These are phyloP conservation scores for Julus scandinavius DNA, from an alignment of 2,888 invertebrate genomes.

Conservation along the genomic window DNA sequence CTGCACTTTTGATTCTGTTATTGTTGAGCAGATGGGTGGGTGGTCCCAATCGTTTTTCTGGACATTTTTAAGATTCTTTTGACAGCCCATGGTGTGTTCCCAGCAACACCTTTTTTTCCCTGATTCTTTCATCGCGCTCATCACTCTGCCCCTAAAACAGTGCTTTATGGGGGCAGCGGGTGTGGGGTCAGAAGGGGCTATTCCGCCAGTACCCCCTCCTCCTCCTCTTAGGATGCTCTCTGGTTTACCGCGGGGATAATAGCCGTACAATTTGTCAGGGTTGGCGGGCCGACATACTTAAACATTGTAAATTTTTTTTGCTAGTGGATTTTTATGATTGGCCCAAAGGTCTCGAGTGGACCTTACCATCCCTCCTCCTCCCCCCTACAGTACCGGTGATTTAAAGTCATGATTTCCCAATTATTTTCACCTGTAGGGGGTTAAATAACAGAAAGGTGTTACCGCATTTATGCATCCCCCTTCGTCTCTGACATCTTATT, in stretches of 20 bases:
- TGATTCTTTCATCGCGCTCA: conserved; percentile 18
- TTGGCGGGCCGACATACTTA: conserved; percentile 6
- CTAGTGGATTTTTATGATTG: neutral
- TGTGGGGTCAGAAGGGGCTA: conserved; percentile 14
- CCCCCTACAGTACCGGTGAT: neutral
- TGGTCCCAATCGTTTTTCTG: conserved; percentile 33
- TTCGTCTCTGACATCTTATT: conserved; percentile 20
- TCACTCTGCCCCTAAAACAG: conserved; percentile 33
- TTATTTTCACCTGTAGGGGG: conserved; percentile 19
- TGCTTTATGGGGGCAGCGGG: conserved; percentile 33
- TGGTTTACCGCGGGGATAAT: conserved; percentile 33
- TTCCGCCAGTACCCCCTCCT: neutral
- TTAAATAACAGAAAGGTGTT: conserved; percentile 33
- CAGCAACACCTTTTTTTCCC: neutral
- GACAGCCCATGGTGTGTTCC: conserved; percentile 8
- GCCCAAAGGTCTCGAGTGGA: conserved; percentile 33
- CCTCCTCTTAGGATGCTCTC: neutral
- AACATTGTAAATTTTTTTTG: conserved; percentile 26
- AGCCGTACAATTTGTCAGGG: conserved; percentile 26
- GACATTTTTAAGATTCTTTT: conserved; percentile 24
- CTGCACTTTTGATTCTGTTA: neutral
- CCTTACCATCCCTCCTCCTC: conserved; percentile 27
- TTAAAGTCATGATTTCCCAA: conserved; percentile 33
- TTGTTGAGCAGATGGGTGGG: conserved; percentile 16
- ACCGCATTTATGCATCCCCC: neutral